Evolutionary conservation across 2,113 vertebrate species (phyloP), one percentile per base, ranked within the genome.

Genomic region (Gracilinanus agilis): DNA sequence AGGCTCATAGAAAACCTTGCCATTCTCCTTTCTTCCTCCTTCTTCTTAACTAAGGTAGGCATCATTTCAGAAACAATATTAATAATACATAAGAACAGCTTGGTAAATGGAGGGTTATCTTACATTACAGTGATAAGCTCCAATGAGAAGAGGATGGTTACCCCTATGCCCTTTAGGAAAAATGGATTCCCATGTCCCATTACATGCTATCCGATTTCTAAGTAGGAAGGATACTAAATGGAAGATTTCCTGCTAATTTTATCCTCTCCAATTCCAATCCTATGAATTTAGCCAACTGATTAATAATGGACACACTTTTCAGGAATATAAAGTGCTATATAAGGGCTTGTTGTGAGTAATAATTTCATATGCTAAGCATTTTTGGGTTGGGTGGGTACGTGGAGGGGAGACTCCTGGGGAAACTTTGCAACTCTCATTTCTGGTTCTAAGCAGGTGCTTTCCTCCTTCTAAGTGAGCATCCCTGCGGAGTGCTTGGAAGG

Each of bases 41-140:
- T 13, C 95, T 90, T 95, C 93, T 96, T 56, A 7, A 12, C 10
- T 0, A n/a, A 55, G 75, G 34, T 92, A 67, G 90, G 75, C 95
- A 93, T 54, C 92, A 44, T 89, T 96, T 94, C 24, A 44, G 92
- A 97, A 95, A 97, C 55, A 88, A 34, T 23, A 23, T 13, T 10
- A 7, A 24, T 44, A 34, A 91, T 2, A n/a, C 88, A 44, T 44
- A 19, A 3, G 1, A 53, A 40, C 90, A 6, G 2, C 24, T 88
- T 34, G 49, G 19, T 13, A 27, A 13, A 1, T 27, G 29, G 29
- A 10, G 9, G 24, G 2, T 13, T 75, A 40, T 40, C 29, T n/a
- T 90, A 54, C 4, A 34, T 0, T 40, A 10, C 34, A 40, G 53
- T 0, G 27, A 40, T 27, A 83, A 49, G 89, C 0, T 9, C 12